A percentile compares a stretch with the other conserved stretches of the same genome.
Conservation (phyloP, 2,113 vertebrate genomes). For the Elachura formosa region DNA sequence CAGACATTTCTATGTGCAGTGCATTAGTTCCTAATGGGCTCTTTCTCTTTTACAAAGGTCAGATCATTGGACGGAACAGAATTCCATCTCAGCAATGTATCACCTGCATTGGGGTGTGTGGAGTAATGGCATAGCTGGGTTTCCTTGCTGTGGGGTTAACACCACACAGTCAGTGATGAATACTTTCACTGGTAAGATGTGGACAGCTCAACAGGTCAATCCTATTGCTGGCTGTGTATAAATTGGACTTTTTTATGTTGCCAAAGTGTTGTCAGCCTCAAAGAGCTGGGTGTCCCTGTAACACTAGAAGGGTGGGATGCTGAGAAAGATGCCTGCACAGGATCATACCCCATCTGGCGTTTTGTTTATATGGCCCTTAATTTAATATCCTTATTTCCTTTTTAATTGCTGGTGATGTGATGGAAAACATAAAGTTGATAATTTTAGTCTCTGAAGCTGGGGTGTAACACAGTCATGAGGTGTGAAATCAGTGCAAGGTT, state of each 20-base stretch:
- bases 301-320: neutral
- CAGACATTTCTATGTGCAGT: constrained; percentile 52
- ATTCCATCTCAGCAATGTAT: neutral
- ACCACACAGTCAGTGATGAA: neutral
- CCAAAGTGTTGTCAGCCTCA: neutral
- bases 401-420: neutral
- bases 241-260: neutral
- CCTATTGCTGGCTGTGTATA: neutral
- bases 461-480: neutral
- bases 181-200: neutral
- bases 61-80: neutral
- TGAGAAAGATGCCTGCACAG: neutral
- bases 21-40: constrained; percentile 41
- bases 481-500: neutral
- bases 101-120: neutral
- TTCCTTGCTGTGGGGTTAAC: neutral
- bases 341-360: neutral
- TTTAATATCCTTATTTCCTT: neutral
- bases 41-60: constrained; percentile 19
- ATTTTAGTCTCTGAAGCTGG: neutral
- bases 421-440: neutral
- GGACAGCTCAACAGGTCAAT: neutral
- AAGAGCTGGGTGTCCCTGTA: neutral
- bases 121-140: neutral
- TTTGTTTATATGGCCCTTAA: neutral